A percentile compares a stretch with the other conserved stretches of the same genome.
Conservation (phyloP, 2,113 vertebrate species). For the Carettochelys insculpta region DNA sequence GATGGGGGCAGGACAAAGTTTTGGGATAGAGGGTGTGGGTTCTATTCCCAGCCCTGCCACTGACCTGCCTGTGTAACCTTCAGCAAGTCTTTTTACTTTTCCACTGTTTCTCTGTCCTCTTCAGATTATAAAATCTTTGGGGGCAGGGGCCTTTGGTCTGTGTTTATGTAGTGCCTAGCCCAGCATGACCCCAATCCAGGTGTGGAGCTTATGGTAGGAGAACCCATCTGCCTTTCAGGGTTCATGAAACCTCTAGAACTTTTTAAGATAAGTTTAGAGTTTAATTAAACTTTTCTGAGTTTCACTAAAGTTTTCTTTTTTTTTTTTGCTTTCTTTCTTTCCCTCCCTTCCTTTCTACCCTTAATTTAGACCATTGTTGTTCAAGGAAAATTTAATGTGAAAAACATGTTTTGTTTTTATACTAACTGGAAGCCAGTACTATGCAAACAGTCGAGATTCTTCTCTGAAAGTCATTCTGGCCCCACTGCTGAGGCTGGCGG, state of each 20-base stretch:
- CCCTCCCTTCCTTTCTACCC: background rate
- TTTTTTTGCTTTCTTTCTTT: background rate
- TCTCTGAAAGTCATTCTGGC: background rate
- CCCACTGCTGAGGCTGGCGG: background rate
- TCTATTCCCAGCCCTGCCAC: background rate
- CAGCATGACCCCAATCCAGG: background rate
- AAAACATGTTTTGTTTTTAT: conserved; percentile 60
- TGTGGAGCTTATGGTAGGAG: background rate
- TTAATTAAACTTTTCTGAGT: background rate
- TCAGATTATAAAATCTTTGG: background rate
- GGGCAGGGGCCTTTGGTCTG: background rate
- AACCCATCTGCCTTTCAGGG: background rate
- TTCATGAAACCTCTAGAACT: rapidly evolving
- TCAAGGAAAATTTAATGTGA: conserved; percentile 61
- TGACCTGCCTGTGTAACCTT: background rate
- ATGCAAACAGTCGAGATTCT: background rate
- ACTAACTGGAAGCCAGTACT: conserved; percentile 11
- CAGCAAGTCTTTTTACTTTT: background rate
- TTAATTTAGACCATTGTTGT: conserved; percentile 64
- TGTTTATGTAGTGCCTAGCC: background rate
- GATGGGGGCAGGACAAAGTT: too few relatives aligned
- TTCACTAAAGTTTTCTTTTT: conserved; percentile 34
- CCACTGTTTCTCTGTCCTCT: background rate
- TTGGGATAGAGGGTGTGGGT: background rate
- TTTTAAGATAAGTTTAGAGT: background rate